Evolutionary conservation across 1,140 invertebrate genomes (phyloP).

Genomic region (Panagrolaimus sp.): DNA sequence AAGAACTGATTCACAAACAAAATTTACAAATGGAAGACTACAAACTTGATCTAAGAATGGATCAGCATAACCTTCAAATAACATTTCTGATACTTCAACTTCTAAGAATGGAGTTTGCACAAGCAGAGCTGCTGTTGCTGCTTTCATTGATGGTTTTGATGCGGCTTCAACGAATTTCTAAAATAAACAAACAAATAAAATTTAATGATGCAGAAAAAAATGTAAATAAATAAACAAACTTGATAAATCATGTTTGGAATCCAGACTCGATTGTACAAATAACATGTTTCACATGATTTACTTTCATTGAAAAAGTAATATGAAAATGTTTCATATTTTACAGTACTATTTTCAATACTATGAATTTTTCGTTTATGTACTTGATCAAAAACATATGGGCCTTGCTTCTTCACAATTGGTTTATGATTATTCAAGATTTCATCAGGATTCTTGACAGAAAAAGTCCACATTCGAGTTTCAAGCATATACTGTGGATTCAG

Average conservation of each 20-base stretch:
- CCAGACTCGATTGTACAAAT: conserved; percentile 55
- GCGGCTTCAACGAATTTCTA: conserved; percentile 59
- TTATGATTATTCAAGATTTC: conserved; percentile 43
- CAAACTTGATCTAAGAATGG: conserved; percentile 57
- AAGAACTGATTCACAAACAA: conserved; percentile 55
- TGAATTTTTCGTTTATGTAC: conserved; percentile 34
- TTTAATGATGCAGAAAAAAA: conserved; percentile 11
- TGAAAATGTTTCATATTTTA: conserved; percentile 19
- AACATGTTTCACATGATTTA: conserved; percentile 53
- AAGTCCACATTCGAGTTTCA: conserved; percentile 51
- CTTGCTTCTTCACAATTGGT: conserved; percentile 36
- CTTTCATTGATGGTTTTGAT: conserved; percentile 51
- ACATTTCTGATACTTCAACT: conserved; percentile 56
- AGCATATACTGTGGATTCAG: conserved; percentile 51
- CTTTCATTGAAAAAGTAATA: conserved; percentile 53
- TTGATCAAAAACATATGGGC: conserved; percentile 57
- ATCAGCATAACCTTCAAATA: conserved; percentile 57
- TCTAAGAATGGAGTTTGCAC: conserved; percentile 58
- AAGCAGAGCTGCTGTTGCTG: conserved; percentile 47
- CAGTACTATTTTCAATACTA: conserved; percentile 7
- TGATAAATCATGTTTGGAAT: conserved; percentile 59
- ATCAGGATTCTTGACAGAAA: conserved; percentile 56
- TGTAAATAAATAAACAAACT: conserved; percentile 24
- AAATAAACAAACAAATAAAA: conserved; percentile 20
- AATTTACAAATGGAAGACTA: conserved; percentile 52